Base-by-base conservation (phyloP, 1,140 invertebrate species). In the Cyrtorhinus lividipennis region DNA sequence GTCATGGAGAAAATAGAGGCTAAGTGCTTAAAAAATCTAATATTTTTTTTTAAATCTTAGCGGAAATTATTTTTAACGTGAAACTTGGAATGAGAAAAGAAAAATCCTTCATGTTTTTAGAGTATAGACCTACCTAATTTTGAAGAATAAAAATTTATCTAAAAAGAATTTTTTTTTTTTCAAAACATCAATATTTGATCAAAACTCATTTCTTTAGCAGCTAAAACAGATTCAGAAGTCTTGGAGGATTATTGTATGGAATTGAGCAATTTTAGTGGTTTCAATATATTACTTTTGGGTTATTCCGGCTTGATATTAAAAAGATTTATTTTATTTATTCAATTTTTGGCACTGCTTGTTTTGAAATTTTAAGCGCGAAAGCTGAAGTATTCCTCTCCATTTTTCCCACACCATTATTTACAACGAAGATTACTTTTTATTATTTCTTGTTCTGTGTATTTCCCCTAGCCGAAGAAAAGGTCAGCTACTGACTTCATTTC, bases 191-290 rank as follows among this genome's bases (percentile, higher is more conserved):
- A 38, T 38, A 38, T 8, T 8, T 38, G 5, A 38, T 38, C 15
- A 5, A 15, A 38, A 38, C 30, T 5, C 30, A 8, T 38, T 38
- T 38, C 15, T 38, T 38, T 38, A 38, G n/a, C n/a, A 38, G 30
- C 30, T 38, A 38, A 5, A 38, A 38, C 30, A 8, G 30, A 38
- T 5, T 38, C 56, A 27, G 24, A 63, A 63, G 62, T 63, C 62
- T 63, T 63, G 58, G 63, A 64, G 63, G 63, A 64, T 64, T 64
- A 64, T 64, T 64, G 63, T 64, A 60, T 61, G 63, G 48, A 45
- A 45, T 64, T 64, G 63, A 64, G 63, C 63, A 64, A 64, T 64
- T 64, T 60, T 64, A 64, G 57, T 64, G 63, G 44, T 38, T 59
- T 53, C 10, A 44, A 58, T 48, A 58, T 59, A 24, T 12, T 57